These are phyloP conservation scores for Corvus cornix DNA, from an alignment of 2,113 vertebrate genomes.

Conservation along the genomic window DNA sequence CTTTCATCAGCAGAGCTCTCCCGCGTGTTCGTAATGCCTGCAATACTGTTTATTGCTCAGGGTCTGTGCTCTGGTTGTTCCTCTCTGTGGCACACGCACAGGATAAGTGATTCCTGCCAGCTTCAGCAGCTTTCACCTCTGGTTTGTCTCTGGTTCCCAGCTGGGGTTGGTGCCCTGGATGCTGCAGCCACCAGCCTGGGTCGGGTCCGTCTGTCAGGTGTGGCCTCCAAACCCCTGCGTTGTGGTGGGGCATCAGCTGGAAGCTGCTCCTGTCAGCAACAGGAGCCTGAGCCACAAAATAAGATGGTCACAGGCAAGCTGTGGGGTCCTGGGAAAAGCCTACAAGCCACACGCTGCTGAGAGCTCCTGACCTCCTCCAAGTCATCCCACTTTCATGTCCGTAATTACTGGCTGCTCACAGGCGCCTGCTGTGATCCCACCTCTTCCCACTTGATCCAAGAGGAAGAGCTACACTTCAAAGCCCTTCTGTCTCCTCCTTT, in stretches of 20 bases:
- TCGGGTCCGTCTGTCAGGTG: background rate
- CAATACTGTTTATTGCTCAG: background rate
- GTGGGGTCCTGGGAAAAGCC: background rate
- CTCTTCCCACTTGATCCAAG: background rate
- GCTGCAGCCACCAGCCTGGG: background rate
- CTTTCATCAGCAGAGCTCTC: background rate
- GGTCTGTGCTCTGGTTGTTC: background rate
- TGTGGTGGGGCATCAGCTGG: background rate
- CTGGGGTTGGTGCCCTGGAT: background rate
- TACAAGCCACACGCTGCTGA: background rate
- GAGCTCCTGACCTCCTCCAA: background rate
- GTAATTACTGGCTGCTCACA: background rate
- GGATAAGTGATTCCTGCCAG: background rate
- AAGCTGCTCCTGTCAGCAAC: background rate
- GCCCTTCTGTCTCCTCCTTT: background rate
- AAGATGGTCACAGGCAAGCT: background rate
- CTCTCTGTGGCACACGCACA: background rate
- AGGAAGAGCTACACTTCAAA: background rate
- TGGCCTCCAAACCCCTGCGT: background rate
- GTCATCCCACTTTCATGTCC: background rate
- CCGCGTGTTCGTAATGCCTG: background rate
- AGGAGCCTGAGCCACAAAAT: background rate
- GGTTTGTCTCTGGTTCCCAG: background rate
- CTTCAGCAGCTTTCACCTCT: background rate
- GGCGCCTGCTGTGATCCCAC: background rate